Evolutionary conservation across 2,888 invertebrate species (phyloP), one percentile per base, ranked within the genome.

Genomic region (Gryllus longicercus): DNA sequence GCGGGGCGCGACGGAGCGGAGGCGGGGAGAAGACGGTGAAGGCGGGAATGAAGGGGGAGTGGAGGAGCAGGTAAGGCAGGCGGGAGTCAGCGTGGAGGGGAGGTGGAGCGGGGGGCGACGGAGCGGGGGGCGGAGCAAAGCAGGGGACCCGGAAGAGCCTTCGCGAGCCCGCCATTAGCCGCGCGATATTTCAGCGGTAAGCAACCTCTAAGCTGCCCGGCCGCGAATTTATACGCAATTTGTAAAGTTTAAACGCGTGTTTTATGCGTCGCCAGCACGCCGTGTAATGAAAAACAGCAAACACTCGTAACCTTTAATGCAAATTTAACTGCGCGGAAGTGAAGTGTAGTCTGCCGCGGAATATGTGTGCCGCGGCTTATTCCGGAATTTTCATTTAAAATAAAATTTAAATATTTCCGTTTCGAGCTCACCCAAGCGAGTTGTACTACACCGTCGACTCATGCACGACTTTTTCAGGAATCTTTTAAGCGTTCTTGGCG

Each of bases 181-280:
- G 63, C 63, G 63, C 63, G 63, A 63, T 63, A 63, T 63, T 63
- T 63, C 63, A 63, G 63, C 63, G 63, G 63, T n/a, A 63, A 63
- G 63, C 63, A 63, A 63, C 63, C 63, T 63, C 63, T 63, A 63
- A 63, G 63, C 63, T 63, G 63, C 63, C 63, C 14, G 14, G 63
- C 63, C 63, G 63, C 63, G 63, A 63, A 63, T 63, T 63, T 63
- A 63, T 63, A 63, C 63, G 63, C 63, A 63, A 63, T 63, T 63
- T 63, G 63, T 63, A 63, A 63, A 63, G 63, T 63, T 63, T 63
- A 63, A 63, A 63, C n/a, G 63, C 63, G 63, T 63, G 63, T 63
- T 63, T 63, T 63, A 63, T 63, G 63, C 63, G 14, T 63, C 63
- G 63, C 63, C 63, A n/a, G 14, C 63, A 63, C 63, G n/a, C 63